phyloP scores from a whole-genome alignment of 2,113 vertebrate genomes.

The Cyphomyrus discorhynchus region DNA sequence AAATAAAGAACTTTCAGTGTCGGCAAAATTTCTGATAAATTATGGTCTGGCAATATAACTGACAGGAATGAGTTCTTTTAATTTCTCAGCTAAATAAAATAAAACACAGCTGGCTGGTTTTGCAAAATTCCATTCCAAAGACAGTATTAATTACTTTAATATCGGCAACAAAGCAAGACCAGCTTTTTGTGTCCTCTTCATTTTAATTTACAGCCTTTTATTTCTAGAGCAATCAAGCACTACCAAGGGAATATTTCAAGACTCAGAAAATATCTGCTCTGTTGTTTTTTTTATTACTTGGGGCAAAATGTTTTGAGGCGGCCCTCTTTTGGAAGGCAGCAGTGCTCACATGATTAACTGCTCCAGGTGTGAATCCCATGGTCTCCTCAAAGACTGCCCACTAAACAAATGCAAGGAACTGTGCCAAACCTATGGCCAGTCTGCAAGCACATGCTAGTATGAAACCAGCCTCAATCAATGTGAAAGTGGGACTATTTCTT shows the following conservation, averaged over 20 bases:
- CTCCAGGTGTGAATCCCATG: not conserved
- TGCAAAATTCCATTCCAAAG: conserved; percentile 11
- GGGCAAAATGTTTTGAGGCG: not conserved
- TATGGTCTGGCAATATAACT: not conserved
- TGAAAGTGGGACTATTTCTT: not conserved
- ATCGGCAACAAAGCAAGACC: not conserved
- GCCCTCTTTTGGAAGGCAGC: not conserved
- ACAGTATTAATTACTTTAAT: conserved; percentile 9
- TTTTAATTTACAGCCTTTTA: not conserved
- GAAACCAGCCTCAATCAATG: not conserved
- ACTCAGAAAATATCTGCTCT: not conserved
- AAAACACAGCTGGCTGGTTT: not conserved
- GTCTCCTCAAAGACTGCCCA: not conserved
- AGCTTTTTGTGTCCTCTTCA: not conserved
- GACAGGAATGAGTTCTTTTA: not conserved
- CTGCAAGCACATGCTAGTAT: not conserved
- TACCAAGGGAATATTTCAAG: not conserved
- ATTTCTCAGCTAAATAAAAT: not conserved
- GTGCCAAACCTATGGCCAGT: not conserved
- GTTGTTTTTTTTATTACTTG: not conserved
- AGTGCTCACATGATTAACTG: not conserved
- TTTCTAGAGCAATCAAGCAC: not conserved
- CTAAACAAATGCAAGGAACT: not conserved
- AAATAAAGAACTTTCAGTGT: not conserved
- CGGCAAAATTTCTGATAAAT: not conserved